phyloP scores from a whole-genome alignment of 2,797 vertebrate genomes.

The Bovichtus diacanthus region DNA sequence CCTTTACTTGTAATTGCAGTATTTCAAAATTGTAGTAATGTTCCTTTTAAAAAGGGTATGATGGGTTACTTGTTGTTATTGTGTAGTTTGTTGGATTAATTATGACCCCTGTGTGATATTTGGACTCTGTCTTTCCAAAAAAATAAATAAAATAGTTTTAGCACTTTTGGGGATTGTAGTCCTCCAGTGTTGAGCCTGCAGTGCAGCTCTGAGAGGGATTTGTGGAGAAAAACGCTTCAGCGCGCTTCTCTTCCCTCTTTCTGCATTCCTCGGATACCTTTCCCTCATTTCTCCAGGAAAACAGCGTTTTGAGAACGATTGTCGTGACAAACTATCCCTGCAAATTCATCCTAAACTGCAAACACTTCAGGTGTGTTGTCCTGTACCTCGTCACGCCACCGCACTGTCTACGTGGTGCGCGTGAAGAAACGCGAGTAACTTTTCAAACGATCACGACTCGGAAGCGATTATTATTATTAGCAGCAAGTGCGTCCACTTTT shows the following conservation, averaged over 20 bases:
- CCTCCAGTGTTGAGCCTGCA: conserved; percentile 23
- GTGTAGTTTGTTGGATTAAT: neutral
- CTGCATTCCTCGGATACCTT: conserved; percentile 78
- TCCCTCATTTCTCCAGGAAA: conserved; percentile 50
- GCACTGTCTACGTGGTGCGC: conserved; percentile 2
- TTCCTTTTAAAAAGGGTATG: neutral
- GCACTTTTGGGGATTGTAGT: conserved; percentile 13
- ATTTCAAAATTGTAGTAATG: neutral
- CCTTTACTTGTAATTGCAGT: neutral
- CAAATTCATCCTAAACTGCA: neutral
- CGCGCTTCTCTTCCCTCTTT: conserved; percentile 71
- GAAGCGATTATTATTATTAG: neutral
- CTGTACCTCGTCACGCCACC: neutral
- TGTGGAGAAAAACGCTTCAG: conserved; percentile 39
- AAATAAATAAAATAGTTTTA: neutral
- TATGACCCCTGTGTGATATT: conserved; percentile 16
- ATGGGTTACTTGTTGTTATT: neutral
- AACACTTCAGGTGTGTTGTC: neutral
- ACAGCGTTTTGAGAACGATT: conserved; percentile 6
- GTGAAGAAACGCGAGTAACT: conserved; percentile 1
- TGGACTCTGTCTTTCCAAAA: neutral
- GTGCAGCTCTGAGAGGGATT: conserved; percentile 63
- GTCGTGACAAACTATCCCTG: neutral
- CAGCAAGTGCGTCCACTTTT: conserved; percentile 58
- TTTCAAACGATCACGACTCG: neutral